Base-by-base conservation (phyloP, 2,888 invertebrate species). In the Panorpa germanica region DNA sequence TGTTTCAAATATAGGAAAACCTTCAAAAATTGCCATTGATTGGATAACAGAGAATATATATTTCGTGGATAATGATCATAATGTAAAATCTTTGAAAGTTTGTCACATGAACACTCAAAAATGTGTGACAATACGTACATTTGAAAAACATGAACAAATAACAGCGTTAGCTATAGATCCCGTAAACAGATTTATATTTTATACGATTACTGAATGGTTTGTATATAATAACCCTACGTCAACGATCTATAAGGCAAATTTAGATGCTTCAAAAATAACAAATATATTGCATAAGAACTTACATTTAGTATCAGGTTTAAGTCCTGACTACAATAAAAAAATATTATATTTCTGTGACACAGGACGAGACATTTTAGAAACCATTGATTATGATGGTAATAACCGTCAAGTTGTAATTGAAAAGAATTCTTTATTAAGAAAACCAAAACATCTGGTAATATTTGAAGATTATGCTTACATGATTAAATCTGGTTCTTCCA, bases 391-490 rank as follows among this genome's bases (percentile, higher is more conserved):
- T 33, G 51, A 59, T 22, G 63, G 62, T 18, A 43, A 43, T 3
- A 40, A 47, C 44, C 57, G 65, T 13, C 53, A 46, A 37, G 49
- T 51, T 2, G 44, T 67, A 20, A 41, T 64, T 20, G 49, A 50
- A 8, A 53, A 55, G 35, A 52, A 57, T 14, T 47, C 53, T 0
- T 48, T 61, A 2, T 47, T 65, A 1, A 47, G 53, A 29, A 59
- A 63, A 19, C 75, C 82, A 0, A 61, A 65, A 24, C 69, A 70
- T 0, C 48, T 86, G 13, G 66, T 65, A 4, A 56, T 83, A 24
- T 77, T 73, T 47, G 82, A 82, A 46, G 75, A 80, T 47, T 59
- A 71, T 37, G 53, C 86, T 2, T 88, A 76, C 50, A 82, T 76
- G 60, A 49, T 70, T 1, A 61, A 58, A 4, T 54, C 57, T 1